phyloP scores from a whole-genome alignment of 2,797 vertebrate species.

The Phataginus tricuspis region DNA sequence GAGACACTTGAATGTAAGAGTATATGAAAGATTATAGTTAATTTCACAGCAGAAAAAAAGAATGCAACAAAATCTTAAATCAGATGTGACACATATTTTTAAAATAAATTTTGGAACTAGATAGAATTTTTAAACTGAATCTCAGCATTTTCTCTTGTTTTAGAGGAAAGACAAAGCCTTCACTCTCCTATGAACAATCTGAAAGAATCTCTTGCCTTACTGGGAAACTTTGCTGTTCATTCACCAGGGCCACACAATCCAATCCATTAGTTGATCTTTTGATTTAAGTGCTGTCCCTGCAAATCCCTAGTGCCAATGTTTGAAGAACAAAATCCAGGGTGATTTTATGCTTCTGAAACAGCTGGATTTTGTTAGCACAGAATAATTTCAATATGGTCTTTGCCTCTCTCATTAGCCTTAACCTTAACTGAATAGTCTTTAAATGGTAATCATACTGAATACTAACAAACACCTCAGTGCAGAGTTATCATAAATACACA shows the following conservation, averaged over 20 bases:
- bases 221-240: not conserved
- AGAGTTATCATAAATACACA: conserved; percentile 17
- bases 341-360: not conserved
- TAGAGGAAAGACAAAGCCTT: not conserved
- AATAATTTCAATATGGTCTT: conserved; percentile 39
- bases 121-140: conserved; percentile 19
- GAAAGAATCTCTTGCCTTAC: not conserved
- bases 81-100: not conserved
- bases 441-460: not conserved
- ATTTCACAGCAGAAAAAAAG: conserved; percentile 29
- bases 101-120: conserved; percentile 46
- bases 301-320: conserved; percentile 21
- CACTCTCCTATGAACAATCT: not conserved
- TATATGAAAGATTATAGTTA: not conserved
- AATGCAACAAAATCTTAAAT: not conserved
- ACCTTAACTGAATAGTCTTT: not conserved
- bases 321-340: conserved; percentile 26
- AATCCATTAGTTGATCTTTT: conserved; percentile 25
- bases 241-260: not conserved
- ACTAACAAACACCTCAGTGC: not conserved
- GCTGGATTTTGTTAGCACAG: not conserved
- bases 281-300: not conserved
- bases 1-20: not conserved
- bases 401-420: conserved; percentile 18
- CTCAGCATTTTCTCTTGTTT: not conserved